Evolutionary conservation across 2,797 vertebrate genomes (phyloP).

Genomic region (Sciurus vulgaris): DNA sequence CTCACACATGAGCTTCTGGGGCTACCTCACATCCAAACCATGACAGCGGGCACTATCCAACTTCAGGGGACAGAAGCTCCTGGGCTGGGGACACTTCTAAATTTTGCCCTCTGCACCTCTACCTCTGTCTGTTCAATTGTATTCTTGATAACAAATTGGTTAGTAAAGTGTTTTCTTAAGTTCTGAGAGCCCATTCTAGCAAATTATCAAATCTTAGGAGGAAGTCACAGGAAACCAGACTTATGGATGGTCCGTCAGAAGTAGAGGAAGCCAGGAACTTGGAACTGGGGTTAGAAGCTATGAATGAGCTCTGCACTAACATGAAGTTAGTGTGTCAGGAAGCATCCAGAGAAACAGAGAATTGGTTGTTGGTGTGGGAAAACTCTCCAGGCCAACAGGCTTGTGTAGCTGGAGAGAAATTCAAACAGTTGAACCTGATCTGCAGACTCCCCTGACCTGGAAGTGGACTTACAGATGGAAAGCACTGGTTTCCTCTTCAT

Average conservation of each 20-base stretch:
- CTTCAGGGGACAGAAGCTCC: not conserved
- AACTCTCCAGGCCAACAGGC: not conserved
- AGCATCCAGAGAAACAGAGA: not conserved
- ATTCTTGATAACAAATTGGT: not conserved
- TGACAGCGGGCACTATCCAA: not conserved
- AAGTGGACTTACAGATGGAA: not conserved
- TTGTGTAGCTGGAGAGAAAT: not conserved
- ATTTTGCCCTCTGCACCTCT: not conserved
- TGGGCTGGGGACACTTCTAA: not conserved
- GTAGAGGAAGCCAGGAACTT: not conserved
- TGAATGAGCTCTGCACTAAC: not conserved
- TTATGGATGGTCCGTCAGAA: not conserved
- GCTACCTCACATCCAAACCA: too few relatives aligned
- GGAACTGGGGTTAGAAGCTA: not conserved
- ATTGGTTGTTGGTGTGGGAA: not conserved
- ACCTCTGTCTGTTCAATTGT: not conserved
- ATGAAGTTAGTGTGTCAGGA: not conserved
- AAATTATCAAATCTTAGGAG: not conserved
- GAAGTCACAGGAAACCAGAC: not conserved
- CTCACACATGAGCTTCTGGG: too few relatives aligned
- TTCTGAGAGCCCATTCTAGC: not conserved
- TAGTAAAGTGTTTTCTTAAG: not conserved
- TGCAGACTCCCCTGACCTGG: not conserved
- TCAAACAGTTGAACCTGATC: not conserved
- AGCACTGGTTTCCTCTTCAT: not conserved